These are phyloP conservation scores for Yponomeuta sedellus DNA, from an alignment of 2,888 invertebrate species.

Conservation along the genomic window DNA sequence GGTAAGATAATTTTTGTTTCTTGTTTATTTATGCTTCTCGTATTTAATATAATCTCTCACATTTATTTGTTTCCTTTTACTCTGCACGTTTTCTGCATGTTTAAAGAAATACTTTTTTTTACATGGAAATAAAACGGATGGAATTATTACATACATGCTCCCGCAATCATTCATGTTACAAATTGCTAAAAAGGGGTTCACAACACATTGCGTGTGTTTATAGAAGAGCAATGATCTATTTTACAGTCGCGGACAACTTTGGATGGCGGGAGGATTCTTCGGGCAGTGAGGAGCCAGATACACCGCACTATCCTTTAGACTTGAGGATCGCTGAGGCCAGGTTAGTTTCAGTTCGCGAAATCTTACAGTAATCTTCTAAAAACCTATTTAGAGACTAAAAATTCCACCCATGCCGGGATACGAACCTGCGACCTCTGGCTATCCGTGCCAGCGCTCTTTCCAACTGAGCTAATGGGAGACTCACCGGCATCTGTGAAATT, in stretches of 20 bases:
- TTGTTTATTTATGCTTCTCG: conserved; percentile 31
- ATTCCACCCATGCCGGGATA: too few relatives aligned
- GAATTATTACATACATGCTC: conserved; percentile 25
- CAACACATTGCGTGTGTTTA: not conserved
- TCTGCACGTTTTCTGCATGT: conserved; percentile 6
- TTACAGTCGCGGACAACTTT: conserved; percentile 57
- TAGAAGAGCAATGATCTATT: not conserved
- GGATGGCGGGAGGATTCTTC: conserved; percentile 70
- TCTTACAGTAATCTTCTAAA: too few relatives aligned
- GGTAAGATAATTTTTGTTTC: conserved; percentile 9
- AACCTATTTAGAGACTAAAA: too few relatives aligned
- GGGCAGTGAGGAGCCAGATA: conserved; percentile 63
- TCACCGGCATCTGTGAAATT: too few relatives aligned
- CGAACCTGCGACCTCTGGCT: too few relatives aligned
- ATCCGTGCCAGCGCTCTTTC: too few relatives aligned
- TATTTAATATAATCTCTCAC: conserved; percentile 26
- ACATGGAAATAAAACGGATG: not conserved
- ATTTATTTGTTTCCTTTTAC: conserved; percentile 11
- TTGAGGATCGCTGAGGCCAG: conserved; percentile 69
- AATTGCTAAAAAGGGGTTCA: not conserved
- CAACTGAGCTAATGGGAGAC: too few relatives aligned
- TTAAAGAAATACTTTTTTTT: not conserved
- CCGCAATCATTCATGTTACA: not conserved
- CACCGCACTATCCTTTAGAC: conserved; percentile 68
- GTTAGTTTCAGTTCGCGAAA: too few relatives aligned